Percentiles rank a stretch among this genome's conserved stretches.
Evolutionary conservation across 2,113 vertebrate species (phyloP).

Genomic region (Cercopithecus mona): DNA sequence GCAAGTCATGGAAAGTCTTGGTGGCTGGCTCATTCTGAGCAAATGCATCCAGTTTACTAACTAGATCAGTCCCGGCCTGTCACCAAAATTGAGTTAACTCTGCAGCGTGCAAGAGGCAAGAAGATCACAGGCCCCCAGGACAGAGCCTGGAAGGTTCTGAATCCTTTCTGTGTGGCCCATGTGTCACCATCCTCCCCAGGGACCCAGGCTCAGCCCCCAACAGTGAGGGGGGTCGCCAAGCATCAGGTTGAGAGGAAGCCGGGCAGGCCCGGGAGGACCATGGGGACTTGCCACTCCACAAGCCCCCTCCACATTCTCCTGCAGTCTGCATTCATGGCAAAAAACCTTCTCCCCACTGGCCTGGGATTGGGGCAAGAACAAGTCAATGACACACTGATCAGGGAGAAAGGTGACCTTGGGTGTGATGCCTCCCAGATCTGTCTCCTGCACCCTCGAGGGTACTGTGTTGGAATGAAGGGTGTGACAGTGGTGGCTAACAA

Average conservation of each 20-base stretch:
- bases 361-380: neutral
- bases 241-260: neutral
- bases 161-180: fast-evolving
- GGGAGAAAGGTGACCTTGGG: neutral
- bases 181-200: fast-evolving
- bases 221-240: neutral
- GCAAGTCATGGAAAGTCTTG: neutral
- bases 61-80: neutral
- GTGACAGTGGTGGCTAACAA: fast-evolving
- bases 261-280: fast-evolving
- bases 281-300: no score
- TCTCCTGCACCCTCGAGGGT: fast-evolving
- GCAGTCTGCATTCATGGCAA: neutral
- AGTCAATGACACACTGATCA: fast-evolving
- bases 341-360: neutral
- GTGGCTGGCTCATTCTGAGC: neutral
- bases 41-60: neutral
- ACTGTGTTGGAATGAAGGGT: fast-evolving
- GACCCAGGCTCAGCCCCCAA: no score
- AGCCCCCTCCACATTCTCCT: neutral
- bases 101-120: neutral
- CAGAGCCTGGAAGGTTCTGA: neutral
- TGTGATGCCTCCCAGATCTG: neutral
- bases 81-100: neutral
- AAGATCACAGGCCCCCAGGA: fast-evolving